Percentiles rank a stretch among this genome's conserved stretches.
These are phyloP conservation scores for Nycteola revayana DNA, from an alignment of 2,888 invertebrate genomes.

Conservation along the genomic window DNA sequence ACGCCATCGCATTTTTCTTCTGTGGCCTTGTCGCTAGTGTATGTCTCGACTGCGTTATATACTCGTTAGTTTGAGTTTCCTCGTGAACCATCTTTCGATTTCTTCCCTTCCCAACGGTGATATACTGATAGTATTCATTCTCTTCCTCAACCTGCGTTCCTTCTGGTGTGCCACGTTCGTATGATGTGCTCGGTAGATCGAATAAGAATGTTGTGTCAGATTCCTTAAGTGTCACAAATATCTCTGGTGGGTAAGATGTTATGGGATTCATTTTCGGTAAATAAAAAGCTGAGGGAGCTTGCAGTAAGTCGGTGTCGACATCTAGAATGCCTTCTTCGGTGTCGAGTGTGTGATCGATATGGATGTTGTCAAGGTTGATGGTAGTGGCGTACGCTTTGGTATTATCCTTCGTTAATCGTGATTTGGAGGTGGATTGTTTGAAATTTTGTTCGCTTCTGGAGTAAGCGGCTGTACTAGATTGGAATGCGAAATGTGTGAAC, in stretches of 20 bases:
- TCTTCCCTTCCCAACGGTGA: conserved; percentile 85
- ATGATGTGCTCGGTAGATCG: conserved; percentile 84
- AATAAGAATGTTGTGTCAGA: conserved; percentile 85
- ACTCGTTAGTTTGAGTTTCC: conserved; percentile 86
- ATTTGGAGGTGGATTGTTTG: conserved; percentile 39
- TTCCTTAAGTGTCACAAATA: conserved; percentile 85
- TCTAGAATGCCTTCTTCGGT: conserved; percentile 58
- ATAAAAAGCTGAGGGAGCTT: conserved; percentile 68
- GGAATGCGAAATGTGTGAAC: conserved; percentile 63
- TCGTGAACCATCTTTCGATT: conserved; percentile 85
- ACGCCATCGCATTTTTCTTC: conserved; percentile 81
- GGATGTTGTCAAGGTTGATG: conserved; percentile 75
- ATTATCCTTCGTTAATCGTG: conserved; percentile 39
- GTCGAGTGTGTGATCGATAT: conserved; percentile 73
- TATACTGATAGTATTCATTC: conserved; percentile 85
- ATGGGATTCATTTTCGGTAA: conserved; percentile 53
- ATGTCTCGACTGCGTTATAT: conserved; percentile 84
- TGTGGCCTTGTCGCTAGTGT: conserved; percentile 81
- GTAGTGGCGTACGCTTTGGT: conserved; percentile 69
- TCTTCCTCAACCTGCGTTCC: conserved; percentile 81
- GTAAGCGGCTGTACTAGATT: conserved; percentile 38
- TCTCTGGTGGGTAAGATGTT: conserved; percentile 76
- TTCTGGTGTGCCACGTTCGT: conserved; percentile 81
- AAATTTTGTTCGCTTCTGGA: conserved; percentile 45
- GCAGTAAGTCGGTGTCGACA: conserved; percentile 46